Percentiles rank a stretch among this genome's conserved stretches.
These are phyloP conservation scores for Oncorhynchus clarkii DNA, from an alignment of 2,113 vertebrate genomes.

Conservation along the genomic window DNA sequence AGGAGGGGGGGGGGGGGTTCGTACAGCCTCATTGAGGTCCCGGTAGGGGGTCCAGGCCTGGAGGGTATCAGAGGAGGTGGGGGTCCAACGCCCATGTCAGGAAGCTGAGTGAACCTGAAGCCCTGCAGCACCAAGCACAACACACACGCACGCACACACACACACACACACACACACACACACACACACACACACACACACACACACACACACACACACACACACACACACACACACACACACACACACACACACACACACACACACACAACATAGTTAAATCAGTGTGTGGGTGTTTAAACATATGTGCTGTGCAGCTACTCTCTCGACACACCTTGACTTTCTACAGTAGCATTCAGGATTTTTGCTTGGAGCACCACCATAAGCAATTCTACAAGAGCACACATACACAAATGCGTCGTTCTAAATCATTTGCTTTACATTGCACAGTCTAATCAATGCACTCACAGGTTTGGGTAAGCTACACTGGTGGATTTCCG, in stretches of 20 bases:
- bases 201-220: neutral
- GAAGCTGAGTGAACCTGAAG: constrained; percentile 96
- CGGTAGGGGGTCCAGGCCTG: constrained; percentile 85
- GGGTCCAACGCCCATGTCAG: constrained; percentile 94
- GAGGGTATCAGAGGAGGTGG: constrained; percentile 93
- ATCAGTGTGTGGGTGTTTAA: too few species aligned
- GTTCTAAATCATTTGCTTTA: too few species aligned
- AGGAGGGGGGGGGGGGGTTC: neutral
- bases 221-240: too few species aligned
- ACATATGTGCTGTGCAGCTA: too few species aligned
- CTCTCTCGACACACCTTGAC: too few species aligned
- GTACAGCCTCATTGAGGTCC: constrained; percentile 85
- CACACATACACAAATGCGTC: too few species aligned
- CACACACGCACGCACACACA: too few species aligned
- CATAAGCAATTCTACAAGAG: too few species aligned
- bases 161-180: too few species aligned
- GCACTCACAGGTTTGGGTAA: constrained; percentile 91
- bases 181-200: neutral
- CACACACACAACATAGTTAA: neutral
- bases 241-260: neutral
- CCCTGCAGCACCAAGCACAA: constrained; percentile 72
- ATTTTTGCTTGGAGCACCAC: too few species aligned
- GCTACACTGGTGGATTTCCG: constrained; percentile 96
- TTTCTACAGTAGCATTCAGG: too few species aligned
- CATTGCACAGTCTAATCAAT: too few species aligned